Evolutionary conservation across 2,797 vertebrate genomes (phyloP), one percentile per base, ranked within the genome.

Genomic region (Fundulus diaphanus): DNA sequence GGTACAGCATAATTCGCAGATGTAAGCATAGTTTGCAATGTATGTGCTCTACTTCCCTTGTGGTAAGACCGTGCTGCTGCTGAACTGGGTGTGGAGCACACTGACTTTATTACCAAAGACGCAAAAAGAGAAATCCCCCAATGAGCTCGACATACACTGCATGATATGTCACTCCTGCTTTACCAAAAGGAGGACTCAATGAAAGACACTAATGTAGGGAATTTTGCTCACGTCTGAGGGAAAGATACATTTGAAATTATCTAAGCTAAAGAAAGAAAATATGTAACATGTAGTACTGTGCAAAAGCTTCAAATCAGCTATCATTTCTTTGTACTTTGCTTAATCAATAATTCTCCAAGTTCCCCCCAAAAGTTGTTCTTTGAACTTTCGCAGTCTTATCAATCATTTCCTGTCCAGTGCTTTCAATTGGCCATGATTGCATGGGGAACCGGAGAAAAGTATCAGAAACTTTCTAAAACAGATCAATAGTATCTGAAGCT

Each of bases 1-100:
- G 80, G 84, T 61, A 75, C n/a, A 61, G 44, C 72, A 72, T 49
- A 72, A 76, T 59, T 80, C 20, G 9, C 44, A 80, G 77, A 80
- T 72, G 72, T 74, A 80, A 81, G 74, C 73, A 46, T 76, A 91
- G 87, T 92, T 82, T 91, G 83, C 83, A 87, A 52, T 68, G n/a
- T 71, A 54, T 11, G 59, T 76, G 80, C 70, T 84, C 73, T 57
- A 84, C 88, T 93, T 94, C 88, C 87, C 83, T 85, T 92, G 91
- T 87, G 88, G 87, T 93, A 80, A 90, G 82, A 91, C 78, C 27
- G 24, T 44, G 83, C 68, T 35, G 61, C 81, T 81, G 88, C 72
- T 84, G 76, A 87, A 73, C 79, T 87, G 85, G 88, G 92, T 85
- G 87, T 87, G 84, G 76, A 87, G 52, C 29, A 3, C 72, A 69